phyloP scores from a whole-genome alignment of 2,113 vertebrate genomes.

The Carassius carassius region DNA sequence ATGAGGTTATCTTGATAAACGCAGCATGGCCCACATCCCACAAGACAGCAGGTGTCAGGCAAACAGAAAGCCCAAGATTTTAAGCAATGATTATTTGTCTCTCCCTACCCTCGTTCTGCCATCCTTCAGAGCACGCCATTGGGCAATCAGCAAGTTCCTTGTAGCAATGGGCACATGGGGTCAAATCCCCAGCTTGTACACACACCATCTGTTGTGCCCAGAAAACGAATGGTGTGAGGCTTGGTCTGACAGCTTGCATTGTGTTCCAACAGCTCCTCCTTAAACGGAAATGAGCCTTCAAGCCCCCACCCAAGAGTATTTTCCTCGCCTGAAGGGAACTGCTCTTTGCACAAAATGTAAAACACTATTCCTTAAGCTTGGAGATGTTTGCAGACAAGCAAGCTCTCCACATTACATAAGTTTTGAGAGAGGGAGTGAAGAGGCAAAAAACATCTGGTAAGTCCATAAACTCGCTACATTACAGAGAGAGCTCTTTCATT shows the following conservation, averaged over 20 bases:
- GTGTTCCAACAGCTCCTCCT: slow-evolving; percentile 25
- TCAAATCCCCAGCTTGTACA: slow-evolving; percentile 56
- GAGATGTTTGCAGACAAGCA: slow-evolving; percentile 10
- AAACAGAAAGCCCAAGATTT: slow-evolving; percentile 48
- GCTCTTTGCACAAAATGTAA: slow-evolving; percentile 13
- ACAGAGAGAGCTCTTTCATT: slow-evolving; percentile 41
- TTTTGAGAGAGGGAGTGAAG: not conserved
- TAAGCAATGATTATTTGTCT: slow-evolving; percentile 57
- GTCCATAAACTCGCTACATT: slow-evolving; percentile 58
- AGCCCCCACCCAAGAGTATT: slow-evolving; percentile 12
- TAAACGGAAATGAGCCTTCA: slow-evolving; percentile 30
- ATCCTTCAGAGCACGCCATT: not conserved
- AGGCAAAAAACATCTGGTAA: slow-evolving; percentile 66
- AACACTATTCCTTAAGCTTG: not conserved
- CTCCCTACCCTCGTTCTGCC: slow-evolving; percentile 15
- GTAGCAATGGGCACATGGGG: slow-evolving; percentile 49
- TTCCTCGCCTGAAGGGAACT: slow-evolving; percentile 23
- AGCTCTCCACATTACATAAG: slow-evolving; percentile 15
- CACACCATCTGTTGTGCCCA: slow-evolving; percentile 63
- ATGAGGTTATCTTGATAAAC: slow-evolving; percentile 24
- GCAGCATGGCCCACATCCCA: slow-evolving; percentile 62
- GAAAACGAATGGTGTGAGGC: slow-evolving; percentile 45
- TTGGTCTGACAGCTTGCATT: slow-evolving; percentile 43
- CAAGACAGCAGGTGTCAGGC: slow-evolving; percentile 39
- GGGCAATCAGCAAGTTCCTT: slow-evolving; percentile 12